Evolutionary conservation across 2,888 invertebrate species (phyloP), one percentile per base, ranked within the genome.

Genomic region (Pyrrhia umbra): DNA sequence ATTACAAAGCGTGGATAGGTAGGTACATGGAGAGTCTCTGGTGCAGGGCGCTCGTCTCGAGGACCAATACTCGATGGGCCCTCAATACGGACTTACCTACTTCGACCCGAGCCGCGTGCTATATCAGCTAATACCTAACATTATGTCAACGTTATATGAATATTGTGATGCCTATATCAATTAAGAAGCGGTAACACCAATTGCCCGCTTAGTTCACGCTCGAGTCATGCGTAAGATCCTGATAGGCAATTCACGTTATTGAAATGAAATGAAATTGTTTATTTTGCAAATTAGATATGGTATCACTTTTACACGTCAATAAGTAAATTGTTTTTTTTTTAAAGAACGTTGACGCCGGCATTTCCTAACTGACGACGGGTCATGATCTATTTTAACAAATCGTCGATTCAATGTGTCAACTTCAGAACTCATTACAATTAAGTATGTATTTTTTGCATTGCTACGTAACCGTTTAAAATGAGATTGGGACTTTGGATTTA

Each of bases 41-140:
- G 77, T 87, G 86, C 88, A 89, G 87, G 82, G 90, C 87, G 88
- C 91, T 91, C 76, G 89, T 90, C 88, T 93, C 85, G 77, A 93
- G 94, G 85, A 83, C 89, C 83, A 87, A 88, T 89, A 88, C 92
- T 93, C 81, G 87, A 91, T 90, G 81, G 83, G 81, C 85, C 83
- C 90, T 89, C 84, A 70, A 80, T 67, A 65, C 65, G 55, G 69
- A 68, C 84, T 78, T 83, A 79, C 84, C 81, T 85, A 85, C 82
- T 80, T 75, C 73, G 67, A 21, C 16, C 20, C 21, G 46, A 21
- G 42, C 40, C 61, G 54, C 55, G 37, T 69, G 70, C 75, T 74
- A 80, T 80, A 80, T 83, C 85, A 80, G 74, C 76, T 77, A 73
- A 74, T 77, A 79, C 71, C 69, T 77, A 74, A 64, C 78, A 64